phyloP scores from a whole-genome alignment of 2,888 invertebrate genomes.

The Taenaris catops region DNA sequence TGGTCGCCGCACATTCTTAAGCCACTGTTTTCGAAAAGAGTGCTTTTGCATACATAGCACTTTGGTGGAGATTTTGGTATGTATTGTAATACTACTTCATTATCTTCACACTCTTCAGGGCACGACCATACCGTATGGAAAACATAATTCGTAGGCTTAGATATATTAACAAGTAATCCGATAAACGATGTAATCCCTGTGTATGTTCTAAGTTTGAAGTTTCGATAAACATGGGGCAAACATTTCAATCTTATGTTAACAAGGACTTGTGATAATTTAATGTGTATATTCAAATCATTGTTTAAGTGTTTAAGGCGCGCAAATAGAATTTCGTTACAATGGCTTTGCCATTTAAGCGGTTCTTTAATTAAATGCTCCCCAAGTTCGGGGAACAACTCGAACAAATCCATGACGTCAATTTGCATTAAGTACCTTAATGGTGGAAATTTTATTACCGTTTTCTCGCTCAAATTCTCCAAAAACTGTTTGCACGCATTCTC shows the following conservation, averaged over 20 bases:
- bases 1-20: conserved; percentile 60
- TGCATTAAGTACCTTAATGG: conserved; percentile 49
- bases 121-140: conserved; percentile 68
- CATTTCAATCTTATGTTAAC: conserved; percentile 46
- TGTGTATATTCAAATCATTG: conserved; percentile 28
- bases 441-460: conserved; percentile 46
- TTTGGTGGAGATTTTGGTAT: conserved; percentile 59
- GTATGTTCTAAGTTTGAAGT: conserved; percentile 34
- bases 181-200: conserved; percentile 41
- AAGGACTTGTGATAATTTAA: conserved; percentile 45
- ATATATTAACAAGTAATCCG: conserved; percentile 46
- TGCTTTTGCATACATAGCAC: conserved; percentile 52
- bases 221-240: conserved; percentile 35
- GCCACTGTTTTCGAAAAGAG: conserved; percentile 60
- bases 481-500: conserved; percentile 42
- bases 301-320: conserved; percentile 45
- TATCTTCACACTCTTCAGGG: conserved; percentile 67
- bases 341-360: conserved; percentile 46
- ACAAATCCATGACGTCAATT: conserved; percentile 56
- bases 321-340: conserved; percentile 51
- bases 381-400: conserved; percentile 42
- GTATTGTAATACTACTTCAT: conserved; percentile 52
- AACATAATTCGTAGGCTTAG: conserved; percentile 51
- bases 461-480: conserved; percentile 39
- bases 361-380: conserved; percentile 48